Conservation (phyloP, 2,888 invertebrate genomes). For the Taphrorychus bicolor region DNA sequence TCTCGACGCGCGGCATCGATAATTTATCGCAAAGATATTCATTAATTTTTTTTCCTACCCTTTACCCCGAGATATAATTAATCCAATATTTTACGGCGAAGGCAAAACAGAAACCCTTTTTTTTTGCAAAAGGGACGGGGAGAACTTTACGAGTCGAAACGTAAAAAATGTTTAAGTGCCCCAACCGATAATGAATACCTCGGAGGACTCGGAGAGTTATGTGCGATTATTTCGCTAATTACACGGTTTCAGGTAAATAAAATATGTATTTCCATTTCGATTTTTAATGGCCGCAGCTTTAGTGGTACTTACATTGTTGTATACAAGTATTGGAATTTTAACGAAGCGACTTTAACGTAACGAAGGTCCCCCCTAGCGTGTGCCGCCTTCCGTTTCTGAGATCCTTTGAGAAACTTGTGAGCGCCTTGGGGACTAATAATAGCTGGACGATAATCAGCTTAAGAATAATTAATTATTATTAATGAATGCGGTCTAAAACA, state of each 20-base stretch:
- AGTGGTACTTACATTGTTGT: background rate
- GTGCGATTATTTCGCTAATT: slow-evolving; percentile 11
- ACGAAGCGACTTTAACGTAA: too few species aligned
- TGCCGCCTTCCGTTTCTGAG: background rate
- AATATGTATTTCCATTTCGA: slow-evolving; percentile 2
- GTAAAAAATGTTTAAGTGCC: slow-evolving; percentile 21
- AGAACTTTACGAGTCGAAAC: slow-evolving; percentile 3
- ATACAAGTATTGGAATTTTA: background rate
- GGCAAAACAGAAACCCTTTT: slow-evolving; percentile 17
- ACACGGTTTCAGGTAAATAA: background rate
- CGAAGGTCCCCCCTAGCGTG: too few species aligned
- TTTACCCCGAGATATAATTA: slow-evolving; percentile 18
- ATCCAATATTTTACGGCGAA: slow-evolving; percentile 30
- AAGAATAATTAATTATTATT: background rate
- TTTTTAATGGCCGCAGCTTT: background rate
- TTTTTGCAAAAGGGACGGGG: background rate
- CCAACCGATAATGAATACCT: slow-evolving; percentile 28
- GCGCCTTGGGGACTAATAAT: background rate
- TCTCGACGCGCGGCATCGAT: slow-evolving; percentile 18
- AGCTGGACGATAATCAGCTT: background rate
- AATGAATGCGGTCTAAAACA: too few species aligned
- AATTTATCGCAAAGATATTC: slow-evolving; percentile 20
- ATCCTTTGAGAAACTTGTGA: too few species aligned
- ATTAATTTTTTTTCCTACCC: slow-evolving; percentile 19
- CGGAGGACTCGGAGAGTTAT: slow-evolving; percentile 16